These are phyloP conservation scores for Cantharis flavilabris DNA, from an alignment of 2,888 invertebrate genomes.

Conservation along the genomic window DNA sequence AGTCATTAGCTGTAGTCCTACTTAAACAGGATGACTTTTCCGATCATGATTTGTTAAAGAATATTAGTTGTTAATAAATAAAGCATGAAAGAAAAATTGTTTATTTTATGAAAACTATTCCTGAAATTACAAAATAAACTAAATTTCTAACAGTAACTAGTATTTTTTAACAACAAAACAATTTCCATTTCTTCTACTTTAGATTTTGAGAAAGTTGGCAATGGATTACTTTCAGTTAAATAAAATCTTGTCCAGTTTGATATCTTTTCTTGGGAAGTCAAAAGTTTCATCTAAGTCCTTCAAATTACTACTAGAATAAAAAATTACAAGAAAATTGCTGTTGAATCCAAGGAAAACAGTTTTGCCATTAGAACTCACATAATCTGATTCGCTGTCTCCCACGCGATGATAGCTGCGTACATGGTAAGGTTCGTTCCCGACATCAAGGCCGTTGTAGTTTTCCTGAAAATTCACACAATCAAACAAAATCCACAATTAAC, in stretches of 20 bases:
- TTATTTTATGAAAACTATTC: neutral
- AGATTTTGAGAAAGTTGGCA: neutral
- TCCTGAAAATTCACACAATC: neutral
- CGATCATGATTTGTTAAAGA: too few species aligned
- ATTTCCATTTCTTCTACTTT: neutral
- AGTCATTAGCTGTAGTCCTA: too few species aligned
- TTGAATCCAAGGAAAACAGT: too few species aligned
- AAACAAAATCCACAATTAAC: neutral
- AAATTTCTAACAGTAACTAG: neutral
- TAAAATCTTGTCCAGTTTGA: neutral
- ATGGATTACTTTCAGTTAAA: neutral
- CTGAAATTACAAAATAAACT: neutral
- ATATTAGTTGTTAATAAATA: too few species aligned
- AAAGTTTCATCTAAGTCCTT: neutral
- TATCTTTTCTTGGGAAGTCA: neutral
- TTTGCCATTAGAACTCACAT: neutral
- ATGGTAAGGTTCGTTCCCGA: neutral
- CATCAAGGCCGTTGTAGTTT: neutral
- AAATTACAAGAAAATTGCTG: neutral
- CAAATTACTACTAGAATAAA: neutral
- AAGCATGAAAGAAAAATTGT: neutral
- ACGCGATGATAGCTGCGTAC: neutral
- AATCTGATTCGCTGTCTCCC: neutral
- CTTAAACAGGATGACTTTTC: too few species aligned
- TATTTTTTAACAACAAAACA: neutral